phyloP scores from a whole-genome alignment of 2,113 vertebrate genomes.

The Cinclus mexicanus region DNA sequence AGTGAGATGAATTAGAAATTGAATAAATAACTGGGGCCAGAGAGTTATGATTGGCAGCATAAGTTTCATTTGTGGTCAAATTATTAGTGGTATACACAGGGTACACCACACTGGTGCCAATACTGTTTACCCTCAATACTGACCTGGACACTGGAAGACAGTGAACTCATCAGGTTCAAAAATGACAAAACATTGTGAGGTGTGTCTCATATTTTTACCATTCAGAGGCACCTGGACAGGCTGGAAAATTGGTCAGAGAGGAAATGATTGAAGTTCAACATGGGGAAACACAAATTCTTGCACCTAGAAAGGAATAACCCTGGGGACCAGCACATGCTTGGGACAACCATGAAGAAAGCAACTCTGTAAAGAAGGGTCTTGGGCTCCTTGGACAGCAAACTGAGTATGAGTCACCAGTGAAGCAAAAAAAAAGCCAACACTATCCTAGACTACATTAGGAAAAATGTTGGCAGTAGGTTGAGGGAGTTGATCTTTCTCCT shows the following conservation, averaged over 20 bases:
- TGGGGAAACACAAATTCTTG: not conserved
- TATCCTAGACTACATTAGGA: not conserved
- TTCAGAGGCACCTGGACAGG: not conserved
- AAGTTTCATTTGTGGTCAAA: not conserved
- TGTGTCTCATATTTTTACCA: not conserved
- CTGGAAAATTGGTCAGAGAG: not conserved
- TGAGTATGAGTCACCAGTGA: not conserved
- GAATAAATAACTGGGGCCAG: not conserved
- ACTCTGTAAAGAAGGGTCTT: not conserved
- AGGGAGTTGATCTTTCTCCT: not conserved
- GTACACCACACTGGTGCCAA: not conserved
- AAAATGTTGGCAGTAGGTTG: not conserved
- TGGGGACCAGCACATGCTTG: not conserved
- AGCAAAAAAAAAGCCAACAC: not conserved
- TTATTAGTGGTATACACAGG: not conserved
- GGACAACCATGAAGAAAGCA: not conserved
- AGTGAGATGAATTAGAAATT: not conserved
- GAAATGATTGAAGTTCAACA: not conserved
- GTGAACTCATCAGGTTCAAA: not conserved
- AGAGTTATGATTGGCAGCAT: not conserved
- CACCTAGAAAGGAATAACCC: not conserved
- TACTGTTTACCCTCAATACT: not conserved
- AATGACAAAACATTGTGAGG: not conserved
- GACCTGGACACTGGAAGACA: not conserved
- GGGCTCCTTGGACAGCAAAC: not conserved